These are phyloP conservation scores for Brachyhypopomus gauderio DNA, from an alignment of 2,113 vertebrate species.

Conservation along the genomic window DNA sequence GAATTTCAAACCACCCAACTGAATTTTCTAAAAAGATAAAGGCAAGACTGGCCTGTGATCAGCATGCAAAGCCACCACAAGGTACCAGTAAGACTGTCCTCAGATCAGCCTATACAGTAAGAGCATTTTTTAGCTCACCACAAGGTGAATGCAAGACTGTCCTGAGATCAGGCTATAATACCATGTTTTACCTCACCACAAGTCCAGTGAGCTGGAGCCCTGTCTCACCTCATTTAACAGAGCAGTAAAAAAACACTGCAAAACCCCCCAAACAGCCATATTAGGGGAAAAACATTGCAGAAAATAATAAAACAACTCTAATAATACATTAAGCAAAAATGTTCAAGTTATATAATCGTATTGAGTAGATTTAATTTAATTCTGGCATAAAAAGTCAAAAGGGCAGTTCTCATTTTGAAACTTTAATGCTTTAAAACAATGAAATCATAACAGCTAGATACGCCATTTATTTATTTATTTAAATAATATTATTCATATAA, in stretches of 20 bases:
- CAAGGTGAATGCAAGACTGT: too few relatives aligned
- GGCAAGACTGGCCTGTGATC: neutral
- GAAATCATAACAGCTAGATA: neutral
- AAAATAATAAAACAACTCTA: neutral
- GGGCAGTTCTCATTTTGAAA: neutral
- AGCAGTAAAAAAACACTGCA: neutral
- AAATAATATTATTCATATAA: slow-evolving; percentile 4
- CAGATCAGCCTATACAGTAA: too few relatives aligned
- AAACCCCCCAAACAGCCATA: neutral
- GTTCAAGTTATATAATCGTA: neutral
- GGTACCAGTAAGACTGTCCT: too few relatives aligned
- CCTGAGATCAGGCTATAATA: neutral
- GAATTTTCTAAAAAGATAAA: neutral
- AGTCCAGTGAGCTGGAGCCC: neutral
- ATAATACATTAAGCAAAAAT: neutral
- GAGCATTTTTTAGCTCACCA: too few relatives aligned
- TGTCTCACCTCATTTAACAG: neutral
- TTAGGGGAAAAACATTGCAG: neutral
- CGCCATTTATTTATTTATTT: slow-evolving; percentile 12
- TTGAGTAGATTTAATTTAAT: neutral
- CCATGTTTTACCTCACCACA: neutral
- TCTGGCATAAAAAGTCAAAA: neutral
- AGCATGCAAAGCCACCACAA: neutral
- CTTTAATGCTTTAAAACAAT: neutral
- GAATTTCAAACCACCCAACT: neutral